Conservation (phyloP, 2,113 vertebrate species). For the Larimichthys crocea region DNA sequence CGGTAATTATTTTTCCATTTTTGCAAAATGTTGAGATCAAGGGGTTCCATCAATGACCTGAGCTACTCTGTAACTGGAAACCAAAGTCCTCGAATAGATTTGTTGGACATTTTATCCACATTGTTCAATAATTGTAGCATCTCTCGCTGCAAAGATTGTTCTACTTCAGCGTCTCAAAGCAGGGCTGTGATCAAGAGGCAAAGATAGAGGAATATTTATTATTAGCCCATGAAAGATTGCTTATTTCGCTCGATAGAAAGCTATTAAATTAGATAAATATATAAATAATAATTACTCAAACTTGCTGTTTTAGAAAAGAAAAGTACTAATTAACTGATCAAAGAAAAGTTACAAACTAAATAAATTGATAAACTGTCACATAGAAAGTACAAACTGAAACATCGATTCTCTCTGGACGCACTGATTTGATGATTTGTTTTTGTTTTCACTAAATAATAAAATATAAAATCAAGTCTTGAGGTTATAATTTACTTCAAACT, state of each 20-base stretch:
- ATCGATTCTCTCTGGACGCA: not conserved
- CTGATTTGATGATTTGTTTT: not conserved
- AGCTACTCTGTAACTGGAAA: not conserved
- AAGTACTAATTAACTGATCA: not conserved
- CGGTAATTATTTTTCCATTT: constrained; percentile 28
- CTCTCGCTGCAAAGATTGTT: not conserved
- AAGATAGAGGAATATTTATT: not conserved
- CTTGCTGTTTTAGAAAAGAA: not conserved
- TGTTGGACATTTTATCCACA: not conserved
- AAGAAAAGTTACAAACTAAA: too few species aligned
- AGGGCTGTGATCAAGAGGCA: not conserved
- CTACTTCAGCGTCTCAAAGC: too few species aligned
- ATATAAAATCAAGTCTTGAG: not conserved
- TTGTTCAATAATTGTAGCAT: not conserved
- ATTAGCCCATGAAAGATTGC: not conserved
- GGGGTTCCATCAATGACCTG: not conserved
- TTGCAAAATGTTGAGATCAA: constrained; percentile 9
- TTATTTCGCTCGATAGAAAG: not conserved
- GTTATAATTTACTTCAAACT: not conserved
- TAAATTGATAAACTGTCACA: not conserved
- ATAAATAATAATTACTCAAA: not conserved
- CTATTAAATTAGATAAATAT: not conserved
- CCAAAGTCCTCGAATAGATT: not conserved
- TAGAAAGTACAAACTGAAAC: not conserved
- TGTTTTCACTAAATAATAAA: not conserved